A percentile compares a stretch with the other conserved stretches of the same genome.
phyloP scores from a whole-genome alignment of 2,888 invertebrate species.

The Orgyia antiqua region DNA sequence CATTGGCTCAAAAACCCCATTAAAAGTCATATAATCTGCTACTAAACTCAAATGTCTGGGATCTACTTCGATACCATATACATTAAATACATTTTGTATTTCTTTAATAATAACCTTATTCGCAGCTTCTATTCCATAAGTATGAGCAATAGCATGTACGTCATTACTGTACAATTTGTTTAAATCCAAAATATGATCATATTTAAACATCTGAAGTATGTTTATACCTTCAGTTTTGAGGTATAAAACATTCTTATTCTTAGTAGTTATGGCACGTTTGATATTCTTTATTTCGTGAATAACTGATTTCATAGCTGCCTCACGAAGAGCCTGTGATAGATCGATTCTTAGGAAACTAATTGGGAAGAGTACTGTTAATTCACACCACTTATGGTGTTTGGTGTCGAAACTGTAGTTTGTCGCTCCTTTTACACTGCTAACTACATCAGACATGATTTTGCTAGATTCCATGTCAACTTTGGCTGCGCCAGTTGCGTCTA shows the following conservation, averaged over 20 bases:
- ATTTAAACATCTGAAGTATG: slow-evolving; percentile 92
- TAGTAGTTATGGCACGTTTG: slow-evolving; percentile 89
- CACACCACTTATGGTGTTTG: slow-evolving; percentile 89
- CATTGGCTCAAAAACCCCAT: slow-evolving; percentile 92
- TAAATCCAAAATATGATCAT: slow-evolving; percentile 86
- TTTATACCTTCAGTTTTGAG: slow-evolving; percentile 98
- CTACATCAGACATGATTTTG: slow-evolving; percentile 56
- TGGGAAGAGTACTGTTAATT: slow-evolving; percentile 85
- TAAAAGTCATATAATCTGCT: slow-evolving; percentile 98
- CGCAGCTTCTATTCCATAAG: slow-evolving; percentile 98
- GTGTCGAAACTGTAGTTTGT: slow-evolving; percentile 87
- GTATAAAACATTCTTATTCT: slow-evolving; percentile 79
- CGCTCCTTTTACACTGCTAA: slow-evolving; percentile 58
- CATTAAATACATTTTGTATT: slow-evolving; percentile 96
- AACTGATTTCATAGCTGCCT: slow-evolving; percentile 83
- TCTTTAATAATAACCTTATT: slow-evolving; percentile 94
- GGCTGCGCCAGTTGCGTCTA: slow-evolving; percentile 35
- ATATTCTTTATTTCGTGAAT: slow-evolving; percentile 90
- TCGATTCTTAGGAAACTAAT: slow-evolving; percentile 79
- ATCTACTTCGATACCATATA: slow-evolving; percentile 97
- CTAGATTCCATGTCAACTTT: slow-evolving; percentile 35
- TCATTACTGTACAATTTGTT: slow-evolving; percentile 94
- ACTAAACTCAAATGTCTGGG: slow-evolving; percentile 94
- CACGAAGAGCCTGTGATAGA: slow-evolving; percentile 84
- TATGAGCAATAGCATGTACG: slow-evolving; percentile 92